Evolutionary conservation across 2,888 invertebrate genomes (phyloP).

Genomic region (Dynastes tityus): DNA sequence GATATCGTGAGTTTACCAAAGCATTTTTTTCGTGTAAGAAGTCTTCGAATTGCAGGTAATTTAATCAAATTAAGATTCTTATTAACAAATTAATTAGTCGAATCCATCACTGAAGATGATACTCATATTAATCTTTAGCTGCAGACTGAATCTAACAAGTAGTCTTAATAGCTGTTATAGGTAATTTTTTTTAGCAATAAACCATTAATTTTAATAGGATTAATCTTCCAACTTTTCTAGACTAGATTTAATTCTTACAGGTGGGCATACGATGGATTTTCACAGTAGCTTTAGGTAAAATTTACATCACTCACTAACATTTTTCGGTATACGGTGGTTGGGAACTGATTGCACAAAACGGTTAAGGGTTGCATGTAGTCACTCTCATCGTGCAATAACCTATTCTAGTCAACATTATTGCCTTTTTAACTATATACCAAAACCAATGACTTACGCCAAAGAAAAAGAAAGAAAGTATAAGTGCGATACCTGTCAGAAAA

Average conservation of each 20-base stretch:
- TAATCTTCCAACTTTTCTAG: constrained; percentile 36
- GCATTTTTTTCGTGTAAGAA: not conserved
- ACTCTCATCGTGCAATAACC: constrained; percentile 53
- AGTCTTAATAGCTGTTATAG: not conserved
- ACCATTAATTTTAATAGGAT: not conserved
- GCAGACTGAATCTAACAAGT: not conserved
- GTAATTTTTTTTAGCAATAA: not conserved
- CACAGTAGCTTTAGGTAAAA: constrained; percentile 53
- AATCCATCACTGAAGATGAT: not conserved
- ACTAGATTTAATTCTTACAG: constrained; percentile 53
- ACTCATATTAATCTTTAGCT: not conserved
- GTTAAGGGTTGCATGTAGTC: constrained; percentile 65
- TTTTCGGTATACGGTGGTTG: constrained; percentile 63
- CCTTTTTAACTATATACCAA: constrained; percentile 28
- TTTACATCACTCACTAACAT: constrained; percentile 59
- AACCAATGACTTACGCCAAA: constrained; percentile 71
- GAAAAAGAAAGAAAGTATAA: constrained; percentile 69
- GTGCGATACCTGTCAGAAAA: constrained; percentile 78
- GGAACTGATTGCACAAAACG: constrained; percentile 63
- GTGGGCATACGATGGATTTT: constrained; percentile 53
- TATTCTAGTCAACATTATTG: constrained; percentile 60
- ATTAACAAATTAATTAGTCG: constrained; percentile 20
- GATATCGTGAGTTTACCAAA: constrained; percentile 7
- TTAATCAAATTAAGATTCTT: not conserved
- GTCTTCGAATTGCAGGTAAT: constrained; percentile 23